Evolutionary conservation across 2,888 invertebrate species (phyloP), one percentile per base, ranked within the genome.

Genomic region (Himalopsyche japonica): DNA sequence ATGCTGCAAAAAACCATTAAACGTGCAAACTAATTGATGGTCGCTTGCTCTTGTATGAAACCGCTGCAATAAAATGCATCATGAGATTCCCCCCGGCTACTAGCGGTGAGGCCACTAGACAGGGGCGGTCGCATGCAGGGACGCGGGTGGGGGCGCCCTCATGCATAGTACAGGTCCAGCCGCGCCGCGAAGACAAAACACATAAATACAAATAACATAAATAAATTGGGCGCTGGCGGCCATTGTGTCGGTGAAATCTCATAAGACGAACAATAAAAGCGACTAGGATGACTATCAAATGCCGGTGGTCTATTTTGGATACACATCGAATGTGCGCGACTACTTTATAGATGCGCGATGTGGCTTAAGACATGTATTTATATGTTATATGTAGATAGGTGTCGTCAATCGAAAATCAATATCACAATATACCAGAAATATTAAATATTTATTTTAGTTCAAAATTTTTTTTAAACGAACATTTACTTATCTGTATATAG

Each of bases 131-230:
- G 24, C 27, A 70, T 24, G 27, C 70, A 70, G 24, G 27, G 70
- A 12, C 70, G 70, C 70, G 70, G 43, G 70, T 70, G 70, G 70
- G 30, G 70, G 70, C 70, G 70, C 70, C 43, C 12, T 70, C 70
- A 27, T 70, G 70, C 70, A 70, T 70, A 70, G 10, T 70, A 70
- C 70, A 70, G 70, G 70, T 15, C 70, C 70, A 30, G 70, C 70
- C 70, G 70, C 70, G 70, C 24, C 70, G 20, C 24, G 20, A 70
- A 70, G 70, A 70, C 70, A 70, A 70, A 20, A 70, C 70, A 70
- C 70, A 70, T 70, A 70, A 82, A 82, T 82, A 82, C 82, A 79
- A 79, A 82, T 79, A 82, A 70, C 70, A 82, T 70, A 81, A 82
- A 82, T 82, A 82, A 79, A 76, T 48, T 76, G 70, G 47, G 82